Evolutionary conservation across 2,888 invertebrate genomes (phyloP), one percentile per base, ranked within the genome.

Genomic region (Hipparchia semele): DNA sequence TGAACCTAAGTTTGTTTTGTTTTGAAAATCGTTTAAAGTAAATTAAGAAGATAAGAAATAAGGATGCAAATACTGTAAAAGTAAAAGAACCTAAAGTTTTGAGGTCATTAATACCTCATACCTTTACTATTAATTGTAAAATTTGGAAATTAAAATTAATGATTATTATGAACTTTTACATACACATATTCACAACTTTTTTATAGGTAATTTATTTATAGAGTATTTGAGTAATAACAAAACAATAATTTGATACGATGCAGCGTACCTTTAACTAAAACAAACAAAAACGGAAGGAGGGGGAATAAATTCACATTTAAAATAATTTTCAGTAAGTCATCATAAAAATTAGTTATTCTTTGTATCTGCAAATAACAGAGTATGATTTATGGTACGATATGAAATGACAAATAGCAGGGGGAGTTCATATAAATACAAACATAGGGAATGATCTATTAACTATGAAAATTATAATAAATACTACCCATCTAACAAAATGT

Each of bases 341-440:
- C 78, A 77, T 73, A 78, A 79, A 77, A 81, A 82, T 79, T 76
- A 80, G 76, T 80, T 72, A 79, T 81, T 80, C 78, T 82, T 84
- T 84, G 79, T 79, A 84, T 85, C 85, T 83, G 83, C 75, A 84
- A 82, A 77, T 80, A 82, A 82, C 78, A 79, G 60, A 76, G 12
- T 9, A 51, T 62, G 45, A 10, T 70, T 68, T 70, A 70, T 56
- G 46, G n/a, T 62, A n/a, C 54, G 10, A 45, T 45, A 54, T 62
- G 5, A 62, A 54, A 33, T 56, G n/a, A 56, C 5, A n/a, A 56
- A 12, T 49, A 46, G n/a, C 33, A 33, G 59, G 10, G 10, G 13
- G 62, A n/a, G 39, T 45, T 46, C n/a, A 39, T 46, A 62, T n/a
- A 62, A 62, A 12, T 59, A 54, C 49, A 49, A 4, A 6, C 7